Base-by-base conservation (phyloP, 1,140 invertebrate genomes). In the Drosophila ercepeae region DNA sequence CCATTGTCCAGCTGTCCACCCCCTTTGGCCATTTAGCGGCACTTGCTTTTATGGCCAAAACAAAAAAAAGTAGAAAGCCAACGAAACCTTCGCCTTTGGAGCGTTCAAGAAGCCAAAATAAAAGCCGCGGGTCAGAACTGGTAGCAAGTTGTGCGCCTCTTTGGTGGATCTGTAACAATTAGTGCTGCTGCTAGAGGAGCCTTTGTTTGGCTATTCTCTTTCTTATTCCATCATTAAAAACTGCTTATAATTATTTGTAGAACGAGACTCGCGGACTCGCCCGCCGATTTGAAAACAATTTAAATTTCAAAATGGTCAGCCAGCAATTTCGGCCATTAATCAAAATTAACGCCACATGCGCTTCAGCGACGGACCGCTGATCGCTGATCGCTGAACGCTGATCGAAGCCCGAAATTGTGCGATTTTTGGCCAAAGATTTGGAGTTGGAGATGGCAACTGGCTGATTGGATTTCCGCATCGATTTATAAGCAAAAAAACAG, bases 191-290 rank as follows among this genome's bases (percentile, higher is more conserved):
- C 36, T 76, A 73, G 67, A 54, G 64, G 44, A 68, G 69, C 74
- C 54, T 84, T 84, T 84, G 81, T 86, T 86, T 86, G 71, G 64
- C 72, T 81, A 54, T 74, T 83, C 29, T 67, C 63, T 60, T 52
- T 58, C 44, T 54, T 13, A 41, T 32, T 16, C 60, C 42, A 86
- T 86, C 81, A 86, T 86, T 86, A 86, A 84, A 84, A 86, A 86
- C 81, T 76, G 76, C 82, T 86, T 86, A 86, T 86, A 86, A 86
- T 86, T 86, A 86, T 86, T 86, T 86, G 82, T 86, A 86, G 81
- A 88, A 86, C 81, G 82, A 82, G 69, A 74, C 69, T 63, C 69
- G 75, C 75, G 60, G 60, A 73, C 79, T 82, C 75, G 78, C 64
- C 75, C 81, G 78, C 75, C 76, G 79, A 83, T 88, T 88, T 81